These are phyloP conservation scores for Rhopalosiphum maidis DNA, from an alignment of 1,140 invertebrate genomes.

Conservation along the genomic window DNA sequence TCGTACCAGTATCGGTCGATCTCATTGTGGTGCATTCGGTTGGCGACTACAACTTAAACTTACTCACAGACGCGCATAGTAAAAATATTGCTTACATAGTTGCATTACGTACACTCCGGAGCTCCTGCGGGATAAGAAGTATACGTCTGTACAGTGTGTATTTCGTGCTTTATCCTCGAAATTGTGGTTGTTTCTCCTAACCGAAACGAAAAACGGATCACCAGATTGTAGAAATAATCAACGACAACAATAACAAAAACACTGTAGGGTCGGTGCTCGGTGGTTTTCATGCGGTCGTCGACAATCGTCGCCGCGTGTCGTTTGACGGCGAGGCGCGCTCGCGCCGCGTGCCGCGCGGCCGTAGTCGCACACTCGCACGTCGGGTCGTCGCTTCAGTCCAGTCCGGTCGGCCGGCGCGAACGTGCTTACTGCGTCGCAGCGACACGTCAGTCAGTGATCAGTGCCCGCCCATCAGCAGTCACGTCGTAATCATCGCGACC, in stretches of 20 bases:
- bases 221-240: neutral
- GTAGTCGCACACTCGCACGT: neutral
- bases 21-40: neutral
- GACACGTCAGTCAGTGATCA: neutral
- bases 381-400: neutral
- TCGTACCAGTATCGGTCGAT: neutral
- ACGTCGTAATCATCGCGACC: neutral
- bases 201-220: neutral
- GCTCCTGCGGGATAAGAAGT: neutral
- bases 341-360: neutral
- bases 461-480: neutral
- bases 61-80: neutral
- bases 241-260: neutral
- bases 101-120: neutral
- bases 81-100: neutral
- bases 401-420: neutral
- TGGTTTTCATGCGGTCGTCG: neutral
- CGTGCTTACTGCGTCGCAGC: too few relatives aligned
- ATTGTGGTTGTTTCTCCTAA: neutral
- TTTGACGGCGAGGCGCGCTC: neutral
- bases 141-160: neutral
- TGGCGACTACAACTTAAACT: neutral
- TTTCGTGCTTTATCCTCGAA: neutral
- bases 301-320: neutral
- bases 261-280: neutral